Base-by-base conservation (phyloP, 2,113 vertebrate species). In the Todiramphus saurophagus region DNA sequence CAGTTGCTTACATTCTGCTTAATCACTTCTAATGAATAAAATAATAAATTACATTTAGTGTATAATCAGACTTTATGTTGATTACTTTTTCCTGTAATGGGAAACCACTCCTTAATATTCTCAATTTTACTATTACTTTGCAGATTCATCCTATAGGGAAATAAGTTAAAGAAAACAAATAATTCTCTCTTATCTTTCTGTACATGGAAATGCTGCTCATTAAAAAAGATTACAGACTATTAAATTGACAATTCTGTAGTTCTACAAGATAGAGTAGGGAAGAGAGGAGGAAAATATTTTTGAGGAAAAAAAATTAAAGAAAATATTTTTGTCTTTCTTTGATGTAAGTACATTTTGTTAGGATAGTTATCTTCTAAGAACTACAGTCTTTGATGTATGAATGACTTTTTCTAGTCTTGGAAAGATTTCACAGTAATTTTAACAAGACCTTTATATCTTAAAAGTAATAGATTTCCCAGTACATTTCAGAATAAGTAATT, bases 351-450 rank as follows among this genome's bases (percentile, higher is more conserved):
- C 3, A 53, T 81, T 84, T 81, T 92, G 21, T 35, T 89, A 25
- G 79, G 53, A 85, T 68, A 84, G 83, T 78, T 68, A 28, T 87
- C 11, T 70, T 70, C 70, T 60, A 92, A 72, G n/a, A 44, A 39
- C 53, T 46, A 16, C 2, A 58, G 16, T 76, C 30, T 89, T 81
- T 89, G 37, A 87, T 5, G 1, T 58, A 8, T 43, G 60, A 86
- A 66, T 77, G 23, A 72, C 3, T 74, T 77, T 90, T 93, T 46
- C 19, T 64, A 31, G 23, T 69, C 90, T 91, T 91, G 13, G 58
- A 91, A 94, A 95, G 25, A 94, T 79, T 97, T 96, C 39, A 62
- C 41, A 88, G 27, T 84, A 39, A 91, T 94, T 96, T 96, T 64
- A 67, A 74, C 11, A 68, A 60, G 77, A 69, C 6, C 24, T 89